These are phyloP conservation scores for Polymixis flavicincta DNA, from an alignment of 2,888 invertebrate genomes.

Conservation along the genomic window DNA sequence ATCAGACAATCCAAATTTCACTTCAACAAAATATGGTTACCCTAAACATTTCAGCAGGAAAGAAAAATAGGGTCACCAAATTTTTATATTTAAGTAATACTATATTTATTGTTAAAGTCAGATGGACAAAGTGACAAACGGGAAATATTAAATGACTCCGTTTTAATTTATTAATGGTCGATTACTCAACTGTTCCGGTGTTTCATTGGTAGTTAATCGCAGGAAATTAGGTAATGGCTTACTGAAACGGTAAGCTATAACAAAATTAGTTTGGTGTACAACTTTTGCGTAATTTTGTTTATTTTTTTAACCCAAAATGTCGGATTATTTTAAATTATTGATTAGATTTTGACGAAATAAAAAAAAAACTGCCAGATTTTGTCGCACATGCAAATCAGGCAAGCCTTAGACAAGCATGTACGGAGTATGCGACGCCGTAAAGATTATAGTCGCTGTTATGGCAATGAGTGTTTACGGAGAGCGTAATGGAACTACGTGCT, in stretches of 20 bases:
- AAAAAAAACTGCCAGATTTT: constrained; percentile 1
- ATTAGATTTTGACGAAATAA: not conserved
- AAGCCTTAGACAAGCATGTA: too few species aligned
- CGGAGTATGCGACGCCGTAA: constrained; percentile 57
- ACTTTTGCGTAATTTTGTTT: constrained; percentile 5
- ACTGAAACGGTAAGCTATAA: constrained; percentile 15
- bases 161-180: constrained; percentile 15
- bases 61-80: not conserved
- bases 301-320: not conserved
- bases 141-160: constrained; percentile 8
- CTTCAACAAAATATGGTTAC: not conserved
- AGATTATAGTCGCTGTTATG: constrained; percentile 54
- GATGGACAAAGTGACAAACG: not conserved
- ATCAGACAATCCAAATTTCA: too few species aligned
- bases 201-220: constrained; percentile 29
- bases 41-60: not conserved
- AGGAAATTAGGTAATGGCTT: constrained; percentile 53
- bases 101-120: not conserved
- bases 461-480: constrained; percentile 67
- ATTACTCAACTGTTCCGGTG: constrained; percentile 35
- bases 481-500: constrained; percentile 65
- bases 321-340: not conserved
- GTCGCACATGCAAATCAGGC: constrained; percentile 2
- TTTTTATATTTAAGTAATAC: not conserved
- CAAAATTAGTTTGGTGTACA: constrained; percentile 26